phyloP scores from a whole-genome alignment of 2,888 invertebrate species.

The Rotaria magnacalcarata region DNA sequence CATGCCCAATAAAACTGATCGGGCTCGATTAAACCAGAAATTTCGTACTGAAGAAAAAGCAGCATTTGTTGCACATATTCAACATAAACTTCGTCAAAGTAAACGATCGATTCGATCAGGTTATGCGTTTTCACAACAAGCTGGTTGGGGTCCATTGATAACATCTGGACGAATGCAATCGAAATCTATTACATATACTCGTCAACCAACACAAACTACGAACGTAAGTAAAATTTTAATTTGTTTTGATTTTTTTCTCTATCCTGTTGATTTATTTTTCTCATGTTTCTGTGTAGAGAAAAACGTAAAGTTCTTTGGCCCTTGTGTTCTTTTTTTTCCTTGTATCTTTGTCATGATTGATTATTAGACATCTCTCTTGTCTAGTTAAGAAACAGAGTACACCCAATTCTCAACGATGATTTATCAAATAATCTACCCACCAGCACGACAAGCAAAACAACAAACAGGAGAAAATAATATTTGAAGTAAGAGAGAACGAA shows the following conservation, averaged over 20 bases:
- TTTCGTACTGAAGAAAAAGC: slow-evolving; percentile 16
- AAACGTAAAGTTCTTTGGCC: too few relatives aligned
- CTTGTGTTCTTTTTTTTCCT: neutral
- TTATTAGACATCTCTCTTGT: neutral
- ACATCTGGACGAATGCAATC: slow-evolving; percentile 10
- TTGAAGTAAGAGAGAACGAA: neutral
- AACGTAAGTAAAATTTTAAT: neutral
- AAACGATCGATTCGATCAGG: slow-evolving; percentile 29
- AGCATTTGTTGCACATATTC: slow-evolving; percentile 24
- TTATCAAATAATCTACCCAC: neutral
- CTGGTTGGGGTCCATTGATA: slow-evolving; percentile 17
- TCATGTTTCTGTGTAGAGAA: too few relatives aligned
- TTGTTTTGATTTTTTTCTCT: too few relatives aligned
- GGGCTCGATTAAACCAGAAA: neutral
- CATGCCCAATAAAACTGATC: neutral
- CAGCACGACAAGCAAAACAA: slow-evolving; percentile 10
- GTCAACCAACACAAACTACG: neutral
- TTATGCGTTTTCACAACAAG: slow-evolving; percentile 29
- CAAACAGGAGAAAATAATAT: neutral
- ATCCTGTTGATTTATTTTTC: too few relatives aligned
- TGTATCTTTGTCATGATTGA: neutral
- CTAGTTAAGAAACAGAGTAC: slow-evolving; percentile 12
- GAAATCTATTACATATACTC: neutral
- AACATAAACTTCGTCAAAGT: slow-evolving; percentile 18
- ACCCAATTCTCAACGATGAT: neutral